These are phyloP conservation scores for Microcebus ravelobensis DNA, from an alignment of 2,113 vertebrate species.

Conservation along the genomic window DNA sequence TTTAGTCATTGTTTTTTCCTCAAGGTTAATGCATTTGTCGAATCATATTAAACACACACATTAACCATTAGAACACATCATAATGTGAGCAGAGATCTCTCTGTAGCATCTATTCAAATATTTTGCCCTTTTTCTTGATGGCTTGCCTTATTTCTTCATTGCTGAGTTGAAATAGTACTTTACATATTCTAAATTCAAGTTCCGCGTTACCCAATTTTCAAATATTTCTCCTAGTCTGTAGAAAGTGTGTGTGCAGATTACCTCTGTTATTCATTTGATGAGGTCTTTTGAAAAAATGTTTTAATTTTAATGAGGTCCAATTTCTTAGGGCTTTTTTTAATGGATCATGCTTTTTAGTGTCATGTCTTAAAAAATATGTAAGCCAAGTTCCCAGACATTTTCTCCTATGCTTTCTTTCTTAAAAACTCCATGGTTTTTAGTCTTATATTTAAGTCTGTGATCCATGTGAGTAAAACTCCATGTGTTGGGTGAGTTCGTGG, in stretches of 20 bases:
- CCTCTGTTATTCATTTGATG: not conserved
- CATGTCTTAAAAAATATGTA: not conserved
- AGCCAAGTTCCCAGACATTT: not conserved
- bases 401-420: not conserved
- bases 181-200: not conserved
- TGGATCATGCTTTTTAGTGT: not conserved
- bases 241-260: not conserved
- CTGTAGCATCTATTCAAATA: not conserved
- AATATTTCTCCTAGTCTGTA: not conserved
- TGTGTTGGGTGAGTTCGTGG: not conserved
- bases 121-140: too few species aligned
- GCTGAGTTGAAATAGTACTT: not conserved
- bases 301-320: not conserved
- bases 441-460: not conserved
- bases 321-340: not conserved
- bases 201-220: not conserved
- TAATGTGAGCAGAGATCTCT: not conserved
- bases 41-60: not conserved
- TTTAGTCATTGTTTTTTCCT: conserved; percentile 51
- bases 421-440: not conserved
- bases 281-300: not conserved
- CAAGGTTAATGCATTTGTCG: conserved; percentile 64
- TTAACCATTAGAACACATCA: conserved; percentile 1
- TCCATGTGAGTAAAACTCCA: not conserved
- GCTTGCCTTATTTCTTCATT: too few species aligned